Base-by-base conservation (phyloP, 2,888 invertebrate species). In the Xestia c-nigrum region DNA sequence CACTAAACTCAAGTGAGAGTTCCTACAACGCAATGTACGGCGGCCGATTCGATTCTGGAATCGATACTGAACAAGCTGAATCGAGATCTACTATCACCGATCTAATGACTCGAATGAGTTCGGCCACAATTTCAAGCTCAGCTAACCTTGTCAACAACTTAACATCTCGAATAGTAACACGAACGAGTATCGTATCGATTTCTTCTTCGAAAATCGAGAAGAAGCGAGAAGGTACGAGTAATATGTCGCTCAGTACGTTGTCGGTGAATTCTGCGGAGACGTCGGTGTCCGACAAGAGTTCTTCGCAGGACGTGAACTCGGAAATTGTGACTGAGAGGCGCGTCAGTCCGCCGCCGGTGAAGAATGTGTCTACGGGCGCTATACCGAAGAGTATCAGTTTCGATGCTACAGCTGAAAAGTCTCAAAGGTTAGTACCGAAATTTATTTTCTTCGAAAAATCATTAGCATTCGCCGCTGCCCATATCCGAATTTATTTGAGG, bases 311-410 rank as follows among this genome's bases (percentile, higher is more conserved):
- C 59, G 96, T 96, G 64, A 95, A 95, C 87, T 95, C 96, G 5
- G 97, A 97, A 84, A 95, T 91, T 50, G 94, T 96, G 83, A 96
- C 96, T 10, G 96, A 96, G 89, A 84, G 96, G 3, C 84, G 96
- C 0, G 92, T 96, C 50, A 94, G 95, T 57, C 96, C 97, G 14
- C 96, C 97, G 78, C 93, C 96, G 0, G 83, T 85, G 16, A 94
- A 94, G 90, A 85, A 85, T 5, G 96, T 97, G 38, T 98, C 98
- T 0, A 98, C 98, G 0, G 99, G 99, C 0, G 98, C 99, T 3
- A 99, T 99, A 89, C 98, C 99, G 1, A 99, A 99, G 94, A 99
- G 98, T 90, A 99, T 99, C 88, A 99, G 98, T 92, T 99, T 99
- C 89, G 99, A 99, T 94, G 98, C 98, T 92, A 98, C 98, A 0